Conservation (phyloP, 92 coral and sea anemone genomes). For the Nematostella vectensis region DNA sequence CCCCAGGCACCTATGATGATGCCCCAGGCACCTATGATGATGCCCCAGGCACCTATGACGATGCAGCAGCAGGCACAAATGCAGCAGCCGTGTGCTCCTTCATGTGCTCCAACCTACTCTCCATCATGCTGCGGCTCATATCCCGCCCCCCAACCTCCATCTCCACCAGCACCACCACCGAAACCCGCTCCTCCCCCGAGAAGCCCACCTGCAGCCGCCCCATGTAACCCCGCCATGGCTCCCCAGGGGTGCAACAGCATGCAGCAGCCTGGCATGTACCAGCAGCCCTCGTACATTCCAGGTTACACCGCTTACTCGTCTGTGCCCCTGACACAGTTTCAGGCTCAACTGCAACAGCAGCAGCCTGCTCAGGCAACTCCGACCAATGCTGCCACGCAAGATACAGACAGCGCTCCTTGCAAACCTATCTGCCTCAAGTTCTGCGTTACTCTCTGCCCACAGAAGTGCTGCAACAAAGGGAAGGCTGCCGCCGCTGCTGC, state of each 20-base stretch:
- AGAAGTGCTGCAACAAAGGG: slow-evolving; percentile 49
- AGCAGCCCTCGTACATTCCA: slow-evolving; percentile 4
- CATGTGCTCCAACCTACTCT: slow-evolving; percentile 74
- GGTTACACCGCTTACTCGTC: slow-evolving; percentile 6
- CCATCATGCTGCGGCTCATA: slow-evolving; percentile 29
- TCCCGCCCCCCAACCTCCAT: slow-evolving; percentile 31
- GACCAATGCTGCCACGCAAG: slow-evolving; percentile 28
- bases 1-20: slow-evolving; percentile 8
- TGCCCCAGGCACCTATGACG: slow-evolving; percentile 7
- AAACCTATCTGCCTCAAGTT: slow-evolving; percentile 75
- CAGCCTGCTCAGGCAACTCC: slow-evolving; percentile 38
- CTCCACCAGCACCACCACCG: slow-evolving; percentile 38
- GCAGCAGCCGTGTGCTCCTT: slow-evolving; percentile 40
- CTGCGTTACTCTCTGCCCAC: slow-evolving; percentile 82
- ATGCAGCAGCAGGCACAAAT: slow-evolving; percentile 3
- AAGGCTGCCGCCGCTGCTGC: slow-evolving; percentile 14
- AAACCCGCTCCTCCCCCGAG: slow-evolving; percentile 29
- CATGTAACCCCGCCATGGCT: slow-evolving; percentile 56
- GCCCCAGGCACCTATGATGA: background rate
- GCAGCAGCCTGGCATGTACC: background rate
- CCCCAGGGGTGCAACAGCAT: slow-evolving; percentile 54
- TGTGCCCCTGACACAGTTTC: slow-evolving; percentile 2
- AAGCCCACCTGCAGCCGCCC: slow-evolving; percentile 25
- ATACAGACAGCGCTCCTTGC: slow-evolving; percentile 37
- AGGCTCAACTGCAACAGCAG: slow-evolving; percentile 8